A percentile compares a stretch with the other conserved stretches of the same genome.
Conservation (phyloP, 1,140 invertebrate genomes). For the Stratiolaelaps scimitus region DNA sequence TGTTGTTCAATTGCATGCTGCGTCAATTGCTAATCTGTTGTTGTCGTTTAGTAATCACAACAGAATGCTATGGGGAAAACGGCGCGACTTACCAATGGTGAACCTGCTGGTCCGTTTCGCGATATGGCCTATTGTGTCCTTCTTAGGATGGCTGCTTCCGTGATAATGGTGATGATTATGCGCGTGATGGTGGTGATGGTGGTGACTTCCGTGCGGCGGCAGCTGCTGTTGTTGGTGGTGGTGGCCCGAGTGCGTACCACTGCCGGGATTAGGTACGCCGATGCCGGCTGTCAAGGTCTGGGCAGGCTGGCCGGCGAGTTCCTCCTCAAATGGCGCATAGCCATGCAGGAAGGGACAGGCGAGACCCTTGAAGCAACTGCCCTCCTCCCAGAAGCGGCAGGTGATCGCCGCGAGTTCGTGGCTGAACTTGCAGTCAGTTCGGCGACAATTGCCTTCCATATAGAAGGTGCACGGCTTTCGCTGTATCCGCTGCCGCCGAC, state of each 20-base stretch:
- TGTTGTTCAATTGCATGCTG: neutral
- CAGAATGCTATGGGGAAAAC: neutral
- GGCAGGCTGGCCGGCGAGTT: neutral
- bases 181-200: too few relatives aligned
- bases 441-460: constrained; percentile 45
- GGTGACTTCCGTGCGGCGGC: too few relatives aligned
- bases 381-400: constrained; percentile 46
- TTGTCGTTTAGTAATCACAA: neutral
- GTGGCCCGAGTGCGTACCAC: too few relatives aligned
- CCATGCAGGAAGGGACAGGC: constrained; percentile 47
- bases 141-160: neutral
- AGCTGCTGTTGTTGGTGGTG: too few relatives aligned
- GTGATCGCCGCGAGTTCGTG: constrained; percentile 47
- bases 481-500: constrained; percentile 26
- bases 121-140: neutral
- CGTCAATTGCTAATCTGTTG: neutral
- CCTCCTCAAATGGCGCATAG: constrained; percentile 35
- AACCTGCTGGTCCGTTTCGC: constrained; percentile 18
- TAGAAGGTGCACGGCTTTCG: constrained; percentile 46
- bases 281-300: neutral
- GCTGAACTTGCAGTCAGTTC: constrained; percentile 46
- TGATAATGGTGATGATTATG: too few relatives aligned
- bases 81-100: constrained; percentile 8
- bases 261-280: too few relatives aligned
- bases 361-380: constrained; percentile 43